These are phyloP conservation scores for Perdix hodgsoniae DNA, from an alignment of 2,797 vertebrate species.

Conservation along the genomic window DNA sequence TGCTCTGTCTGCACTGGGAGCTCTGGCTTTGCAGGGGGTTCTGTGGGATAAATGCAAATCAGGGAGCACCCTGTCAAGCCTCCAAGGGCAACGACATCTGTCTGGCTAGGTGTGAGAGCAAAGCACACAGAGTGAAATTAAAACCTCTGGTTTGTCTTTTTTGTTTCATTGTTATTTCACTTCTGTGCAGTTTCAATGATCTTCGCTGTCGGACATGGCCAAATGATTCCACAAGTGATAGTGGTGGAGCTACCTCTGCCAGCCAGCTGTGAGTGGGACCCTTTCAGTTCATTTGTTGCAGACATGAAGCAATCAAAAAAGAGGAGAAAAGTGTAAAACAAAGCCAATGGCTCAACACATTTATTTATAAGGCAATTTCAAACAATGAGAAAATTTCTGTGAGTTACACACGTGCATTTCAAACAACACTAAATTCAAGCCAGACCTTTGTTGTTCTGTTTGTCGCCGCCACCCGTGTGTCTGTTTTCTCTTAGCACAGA, in stretches of 20 bases:
- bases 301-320: background rate
- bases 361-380: background rate
- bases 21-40: background rate
- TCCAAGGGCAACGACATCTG: conserved; percentile 45
- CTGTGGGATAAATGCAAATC: background rate
- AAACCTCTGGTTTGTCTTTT: conserved; percentile 39
- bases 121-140: conserved; percentile 41
- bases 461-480: background rate
- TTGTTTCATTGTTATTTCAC: conserved; percentile 46
- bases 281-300: background rate
- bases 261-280: background rate
- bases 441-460: background rate
- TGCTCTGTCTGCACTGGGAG: fast-evolving
- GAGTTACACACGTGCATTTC: background rate
- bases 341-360: fast-evolving
- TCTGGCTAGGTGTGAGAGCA: conserved; percentile 2
- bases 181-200: background rate
- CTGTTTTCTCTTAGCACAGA: background rate
- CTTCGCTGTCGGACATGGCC: fast-evolving
- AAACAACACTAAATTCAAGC: background rate
- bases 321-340: background rate
- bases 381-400: background rate
- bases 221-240: background rate
- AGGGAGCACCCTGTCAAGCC: background rate
- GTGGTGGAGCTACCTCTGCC: background rate